Conservation (phyloP, 1,140 invertebrate species). For the Globodera ellingtonae region DNA sequence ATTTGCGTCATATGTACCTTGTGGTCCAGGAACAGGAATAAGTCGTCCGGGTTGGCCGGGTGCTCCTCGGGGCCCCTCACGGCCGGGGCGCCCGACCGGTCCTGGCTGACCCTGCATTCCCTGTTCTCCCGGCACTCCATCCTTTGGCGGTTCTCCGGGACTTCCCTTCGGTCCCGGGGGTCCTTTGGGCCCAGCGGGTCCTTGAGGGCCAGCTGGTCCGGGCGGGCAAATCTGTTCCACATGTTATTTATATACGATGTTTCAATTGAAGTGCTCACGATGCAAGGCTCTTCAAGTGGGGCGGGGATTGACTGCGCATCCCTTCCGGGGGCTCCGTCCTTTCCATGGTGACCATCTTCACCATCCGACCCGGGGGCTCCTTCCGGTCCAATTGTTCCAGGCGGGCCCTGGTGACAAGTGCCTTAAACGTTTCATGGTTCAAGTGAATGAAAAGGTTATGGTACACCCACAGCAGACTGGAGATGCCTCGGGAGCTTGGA, state of each 20-base stretch:
- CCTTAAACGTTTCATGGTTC: background rate
- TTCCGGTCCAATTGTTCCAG: conserved; percentile 60
- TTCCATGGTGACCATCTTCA: conserved; percentile 62
- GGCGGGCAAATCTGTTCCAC: conserved; percentile 48
- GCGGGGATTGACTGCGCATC: conserved; percentile 58
- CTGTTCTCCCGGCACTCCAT: conserved; percentile 55
- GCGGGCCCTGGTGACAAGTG: conserved; percentile 61
- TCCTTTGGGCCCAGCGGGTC: conserved; percentile 53
- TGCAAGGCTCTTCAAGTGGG: conserved; percentile 52
- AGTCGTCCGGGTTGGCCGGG: conserved; percentile 60
- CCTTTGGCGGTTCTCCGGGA: conserved; percentile 46
- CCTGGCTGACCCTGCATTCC: conserved; percentile 63
- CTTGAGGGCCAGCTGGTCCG: conserved; percentile 58
- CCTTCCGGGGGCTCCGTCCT: conserved; percentile 61
- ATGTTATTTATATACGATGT: background rate
- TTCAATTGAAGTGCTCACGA: conserved; percentile 31
- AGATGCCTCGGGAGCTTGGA: conserved; percentile 60
- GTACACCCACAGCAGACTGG: conserved; percentile 55
- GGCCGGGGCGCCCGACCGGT: conserved; percentile 59
- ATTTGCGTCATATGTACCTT: conserved; percentile 44
- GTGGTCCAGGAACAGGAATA: conserved; percentile 63
- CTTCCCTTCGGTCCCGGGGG: conserved; percentile 53
- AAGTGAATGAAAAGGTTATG: background rate
- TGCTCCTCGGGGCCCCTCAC: conserved; percentile 63
- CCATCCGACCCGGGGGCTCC: conserved; percentile 53